Base-by-base conservation (phyloP, 2,797 vertebrate genomes). In the Hybognathus amarus region DNA sequence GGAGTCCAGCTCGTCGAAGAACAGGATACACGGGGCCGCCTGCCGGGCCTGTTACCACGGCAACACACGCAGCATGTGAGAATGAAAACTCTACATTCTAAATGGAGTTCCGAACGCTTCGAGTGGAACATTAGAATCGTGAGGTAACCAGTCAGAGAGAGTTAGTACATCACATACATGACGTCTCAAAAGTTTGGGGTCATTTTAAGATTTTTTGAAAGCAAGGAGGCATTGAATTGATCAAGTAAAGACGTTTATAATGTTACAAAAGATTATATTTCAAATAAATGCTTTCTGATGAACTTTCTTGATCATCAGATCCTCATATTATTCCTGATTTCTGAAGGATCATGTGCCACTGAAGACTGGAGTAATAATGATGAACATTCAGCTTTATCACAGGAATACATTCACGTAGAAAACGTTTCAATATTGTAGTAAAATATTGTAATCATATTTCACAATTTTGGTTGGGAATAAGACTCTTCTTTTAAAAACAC, bases 1-100 rank as follows among this genome's bases (percentile, higher is more conserved):
- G 67, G 91, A 92, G 87, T 92, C 91, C 77, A 92, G 79, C 85
- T 92, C 91, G 27, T 92, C 91, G 42, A 92, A 92, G 66, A 92
- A 92, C 2, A 92, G 78, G 40, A 92, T 92, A 22, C 91, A 91
- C 0, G 91, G 91, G 13, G 91, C 91, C 4, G 91, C 91, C 70
- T 92, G 91, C 17, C 91, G 82, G 6, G 91, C 91, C 91, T 86
- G 40, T 38, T 24, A 71, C 15, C 22, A 45, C 18, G 68, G 36
- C 24, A 47, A 70, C 47, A 83, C 27, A 69, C 20, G 6, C 22
- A 24, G 6, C 22, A 12, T 20, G 69, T 20, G 27, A n/a, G 12
- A 78, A 67, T 17, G 20, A 11, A 24, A 12, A 61, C 22, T 42
- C 12, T 13, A 6, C 0, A 12, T 61, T 27, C 10, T 24, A 59